These are phyloP conservation scores for Calephelis virginiensis DNA, from an alignment of 1,140 invertebrate genomes.

Conservation along the genomic window DNA sequence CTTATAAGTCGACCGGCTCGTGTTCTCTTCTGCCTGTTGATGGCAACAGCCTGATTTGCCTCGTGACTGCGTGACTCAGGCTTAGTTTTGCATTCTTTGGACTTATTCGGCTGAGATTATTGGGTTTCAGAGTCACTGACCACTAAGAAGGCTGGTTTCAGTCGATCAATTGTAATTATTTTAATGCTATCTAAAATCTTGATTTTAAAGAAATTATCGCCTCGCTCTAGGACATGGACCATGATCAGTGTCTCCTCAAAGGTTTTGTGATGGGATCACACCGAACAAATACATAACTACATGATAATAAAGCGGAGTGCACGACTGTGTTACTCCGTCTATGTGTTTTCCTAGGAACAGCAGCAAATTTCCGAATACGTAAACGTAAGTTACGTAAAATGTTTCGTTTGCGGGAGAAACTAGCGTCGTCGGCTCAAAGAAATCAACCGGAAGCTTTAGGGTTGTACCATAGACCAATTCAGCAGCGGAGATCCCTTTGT, in stretches of 20 bases:
- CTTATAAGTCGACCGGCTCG: background rate
- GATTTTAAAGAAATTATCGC: conserved; percentile 20
- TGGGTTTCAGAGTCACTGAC: conserved; percentile 1
- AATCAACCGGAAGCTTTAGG: too few relatives aligned
- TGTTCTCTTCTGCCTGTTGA: background rate
- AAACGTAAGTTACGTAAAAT: too few relatives aligned
- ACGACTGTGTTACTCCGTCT: background rate
- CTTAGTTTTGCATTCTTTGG: background rate
- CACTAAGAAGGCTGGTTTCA: conserved; percentile 20
- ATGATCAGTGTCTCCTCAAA: conserved; percentile 1
- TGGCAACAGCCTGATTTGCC: too few relatives aligned
- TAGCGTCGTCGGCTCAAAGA: too few relatives aligned
- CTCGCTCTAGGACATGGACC: conserved; percentile 19
- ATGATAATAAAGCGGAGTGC: conserved; percentile 2
- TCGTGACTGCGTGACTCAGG: background rate
- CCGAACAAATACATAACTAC: conserved; percentile 21
- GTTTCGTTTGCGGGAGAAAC: too few relatives aligned
- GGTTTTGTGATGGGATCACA: conserved; percentile 16
- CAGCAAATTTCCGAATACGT: too few relatives aligned
- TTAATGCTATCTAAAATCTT: conserved; percentile 12
- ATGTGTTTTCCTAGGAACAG: too few relatives aligned
- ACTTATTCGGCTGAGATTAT: background rate
- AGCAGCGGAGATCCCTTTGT: too few relatives aligned
- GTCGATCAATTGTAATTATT: conserved; percentile 19
- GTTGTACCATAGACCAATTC: too few relatives aligned